Evolutionary conservation across 2,888 invertebrate species (phyloP), one percentile per base, ranked within the genome.

Genomic region (Chloroclysta siterata): DNA sequence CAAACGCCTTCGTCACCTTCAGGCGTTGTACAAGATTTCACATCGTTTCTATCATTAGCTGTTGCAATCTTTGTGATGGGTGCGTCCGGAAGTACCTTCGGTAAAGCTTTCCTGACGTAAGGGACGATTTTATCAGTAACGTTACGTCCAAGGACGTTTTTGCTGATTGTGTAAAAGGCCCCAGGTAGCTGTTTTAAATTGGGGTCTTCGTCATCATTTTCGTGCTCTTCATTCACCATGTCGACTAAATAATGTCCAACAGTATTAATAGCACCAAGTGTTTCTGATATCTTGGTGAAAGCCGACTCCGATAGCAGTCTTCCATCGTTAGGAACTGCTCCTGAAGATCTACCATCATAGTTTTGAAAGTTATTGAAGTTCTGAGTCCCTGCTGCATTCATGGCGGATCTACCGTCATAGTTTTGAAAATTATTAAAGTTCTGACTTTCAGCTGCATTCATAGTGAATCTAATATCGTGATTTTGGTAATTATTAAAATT

Each of bases 241-340:
- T 97, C 97, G 0, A 98, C 97, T 70, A 98, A 93, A 80, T 97
- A 97, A 80, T 96, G 95, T 0, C 97, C 97, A 0, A 98, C 96
- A 1, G 97, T 97, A 72, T 97, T 97, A 14, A 98, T 93, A 4
- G 97, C 97, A 39, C 97, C 97, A 41, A 95, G 79, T 0, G 95
- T 95, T 81, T 95, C 95, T 0, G 95, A 95, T 76, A 95, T 95
- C 72, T 90, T 93, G 60, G 94, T 91, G 68, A 95, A 95, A 6
- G 95, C 94, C 5, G 94, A 94, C 29, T 94, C 93, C 1, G 95
- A 95, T 0, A 95, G 84, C 4, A 95, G 76, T 51, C 95, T 88
- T 6, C 94, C 94, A 69, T 93, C 89, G 52, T 88, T 88, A 13
- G 87, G 78, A 5, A 72, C 67, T n/a, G 29, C 36, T 1, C 42